phyloP scores from a whole-genome alignment of 2,113 vertebrate species.

The Elaphurus davidianus region DNA sequence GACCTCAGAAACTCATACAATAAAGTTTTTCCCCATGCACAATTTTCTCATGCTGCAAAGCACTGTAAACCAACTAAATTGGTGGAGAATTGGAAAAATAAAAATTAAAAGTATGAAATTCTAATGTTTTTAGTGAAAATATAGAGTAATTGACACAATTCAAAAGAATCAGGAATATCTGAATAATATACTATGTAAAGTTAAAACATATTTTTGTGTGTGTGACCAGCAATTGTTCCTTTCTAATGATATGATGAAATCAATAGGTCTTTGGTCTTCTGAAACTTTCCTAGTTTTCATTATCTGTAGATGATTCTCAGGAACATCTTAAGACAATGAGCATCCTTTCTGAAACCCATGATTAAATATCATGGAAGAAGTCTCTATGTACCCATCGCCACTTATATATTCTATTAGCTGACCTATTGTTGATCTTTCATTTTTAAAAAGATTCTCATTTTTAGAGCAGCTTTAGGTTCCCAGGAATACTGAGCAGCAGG shows the following conservation, averaged over 20 bases:
- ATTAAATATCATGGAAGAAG: not conserved
- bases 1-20: not conserved
- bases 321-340: not conserved
- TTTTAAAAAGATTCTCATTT: not conserved
- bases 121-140: not conserved
- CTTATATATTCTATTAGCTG: not conserved
- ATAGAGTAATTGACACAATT: not conserved
- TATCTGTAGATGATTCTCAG: not conserved
- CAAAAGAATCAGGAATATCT: not conserved
- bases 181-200: not conserved
- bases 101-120: not conserved
- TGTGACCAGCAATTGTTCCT: not conserved
- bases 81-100: not conserved
- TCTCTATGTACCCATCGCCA: fast-evolving
- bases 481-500: not conserved
- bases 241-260: not conserved
- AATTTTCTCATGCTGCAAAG: not conserved
- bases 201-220: not conserved
- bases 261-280: not conserved
- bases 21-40: not conserved
- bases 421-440: not conserved
- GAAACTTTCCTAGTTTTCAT: not conserved
- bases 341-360: not conserved
- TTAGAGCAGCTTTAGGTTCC: not conserved
- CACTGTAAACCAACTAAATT: not conserved